Evolutionary conservation across 1,140 invertebrate species (phyloP).

Genomic region (Pseudomyrmex concolor): DNA sequence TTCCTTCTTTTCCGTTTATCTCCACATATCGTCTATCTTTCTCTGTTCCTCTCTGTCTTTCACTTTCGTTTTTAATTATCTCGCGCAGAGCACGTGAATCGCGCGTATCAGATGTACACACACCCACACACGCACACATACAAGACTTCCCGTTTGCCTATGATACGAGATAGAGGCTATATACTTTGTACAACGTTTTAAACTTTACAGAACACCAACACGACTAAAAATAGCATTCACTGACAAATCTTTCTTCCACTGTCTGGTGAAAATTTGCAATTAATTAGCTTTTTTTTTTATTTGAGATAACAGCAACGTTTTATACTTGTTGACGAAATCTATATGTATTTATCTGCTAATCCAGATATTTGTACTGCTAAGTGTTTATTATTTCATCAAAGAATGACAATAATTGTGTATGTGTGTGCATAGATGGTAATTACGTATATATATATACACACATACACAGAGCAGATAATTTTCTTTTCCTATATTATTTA

Average conservation of each 20-base stretch:
- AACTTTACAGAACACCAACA: constrained; percentile 24
- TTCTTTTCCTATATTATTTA: too few species aligned
- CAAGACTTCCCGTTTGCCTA: constrained; percentile 52
- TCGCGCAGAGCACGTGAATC: constrained; percentile 53
- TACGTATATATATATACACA: too few species aligned
- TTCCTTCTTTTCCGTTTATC: too few species aligned
- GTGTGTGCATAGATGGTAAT: too few species aligned
- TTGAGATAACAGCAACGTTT: background rate
- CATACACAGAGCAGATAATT: too few species aligned
- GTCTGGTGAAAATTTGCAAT: background rate
- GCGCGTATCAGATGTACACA: constrained; percentile 41
- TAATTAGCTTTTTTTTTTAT: background rate
- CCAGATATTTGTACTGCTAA: too few species aligned
- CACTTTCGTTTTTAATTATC: constrained; percentile 34
- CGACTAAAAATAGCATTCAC: constrained; percentile 41
- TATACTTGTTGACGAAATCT: constrained; percentile 16
- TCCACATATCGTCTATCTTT: background rate
- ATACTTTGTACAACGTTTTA: constrained; percentile 30
- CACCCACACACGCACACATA: background rate
- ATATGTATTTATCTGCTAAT: background rate
- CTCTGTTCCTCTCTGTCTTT: background rate
- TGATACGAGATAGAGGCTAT: constrained; percentile 42
- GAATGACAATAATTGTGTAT: too few species aligned
- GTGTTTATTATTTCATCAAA: too few species aligned
- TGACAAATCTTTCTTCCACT: constrained; percentile 17